phyloP scores from a whole-genome alignment of 1,140 invertebrate genomes.

The Drusus annulatus region DNA sequence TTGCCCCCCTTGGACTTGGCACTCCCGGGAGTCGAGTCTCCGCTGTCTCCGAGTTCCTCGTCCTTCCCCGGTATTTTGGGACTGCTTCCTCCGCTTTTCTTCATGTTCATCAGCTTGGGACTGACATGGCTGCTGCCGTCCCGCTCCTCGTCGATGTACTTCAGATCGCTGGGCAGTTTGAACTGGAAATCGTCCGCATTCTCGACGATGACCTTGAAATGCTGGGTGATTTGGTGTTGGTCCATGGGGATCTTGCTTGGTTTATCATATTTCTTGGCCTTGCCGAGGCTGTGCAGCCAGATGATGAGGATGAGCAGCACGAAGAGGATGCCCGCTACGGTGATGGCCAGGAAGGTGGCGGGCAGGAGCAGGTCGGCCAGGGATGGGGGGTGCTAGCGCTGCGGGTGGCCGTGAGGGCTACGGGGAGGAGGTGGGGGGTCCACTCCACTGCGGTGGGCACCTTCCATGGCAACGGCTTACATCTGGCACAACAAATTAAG shows the following conservation, averaged over 20 bases:
- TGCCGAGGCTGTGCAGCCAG: constrained; percentile 48
- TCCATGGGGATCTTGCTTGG: not conserved
- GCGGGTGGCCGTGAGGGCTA: not conserved
- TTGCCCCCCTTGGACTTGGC: constrained; percentile 18
- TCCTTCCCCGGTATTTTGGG: constrained; percentile 41
- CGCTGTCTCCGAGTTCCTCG: constrained; percentile 34
- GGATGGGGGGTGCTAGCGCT: constrained; percentile 11
- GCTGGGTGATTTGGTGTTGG: not conserved
- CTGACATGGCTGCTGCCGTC: constrained; percentile 2
- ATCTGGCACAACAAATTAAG: constrained; percentile 55
- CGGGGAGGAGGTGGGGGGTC: constrained; percentile 11
- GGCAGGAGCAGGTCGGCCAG: constrained; percentile 37
- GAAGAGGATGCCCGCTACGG: constrained; percentile 44
- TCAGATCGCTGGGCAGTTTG: constrained; percentile 44
- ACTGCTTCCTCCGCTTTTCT: constrained; percentile 52
- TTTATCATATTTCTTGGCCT: constrained; percentile 16
- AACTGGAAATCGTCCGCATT: constrained; percentile 51
- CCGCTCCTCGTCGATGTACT: constrained; percentile 47
- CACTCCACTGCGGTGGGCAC: constrained; percentile 33
- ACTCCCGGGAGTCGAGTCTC: constrained; percentile 35
- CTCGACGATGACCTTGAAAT: constrained; percentile 44
- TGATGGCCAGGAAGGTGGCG: constrained; percentile 45
- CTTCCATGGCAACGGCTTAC: constrained; percentile 50
- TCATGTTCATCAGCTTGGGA: constrained; percentile 48
- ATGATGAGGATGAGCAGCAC: constrained; percentile 50